Conservation (phyloP, 1,140 invertebrate species). For the Centruroides sculpturatus region DNA sequence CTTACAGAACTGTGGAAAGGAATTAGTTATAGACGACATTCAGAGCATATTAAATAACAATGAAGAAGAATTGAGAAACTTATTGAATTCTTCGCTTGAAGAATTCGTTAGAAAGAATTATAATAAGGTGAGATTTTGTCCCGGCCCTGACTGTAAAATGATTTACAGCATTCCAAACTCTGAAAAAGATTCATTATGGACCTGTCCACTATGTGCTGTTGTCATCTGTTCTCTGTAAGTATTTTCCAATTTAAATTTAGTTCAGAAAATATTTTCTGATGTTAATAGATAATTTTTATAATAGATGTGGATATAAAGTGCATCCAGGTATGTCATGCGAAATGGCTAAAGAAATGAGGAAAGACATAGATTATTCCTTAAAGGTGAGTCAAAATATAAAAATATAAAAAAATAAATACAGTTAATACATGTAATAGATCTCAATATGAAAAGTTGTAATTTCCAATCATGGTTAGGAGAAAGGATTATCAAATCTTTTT, state of each 20-base stretch:
- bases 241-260: neutral
- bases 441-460: too few relatives aligned
- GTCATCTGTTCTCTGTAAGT: conserved; percentile 10
- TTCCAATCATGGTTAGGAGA: too few relatives aligned
- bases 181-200: neutral
- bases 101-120: neutral
- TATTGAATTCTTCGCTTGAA: conserved; percentile 1
- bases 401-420: too few relatives aligned
- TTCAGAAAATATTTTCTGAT: neutral
- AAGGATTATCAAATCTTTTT: too few relatives aligned
- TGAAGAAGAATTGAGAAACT: neutral
- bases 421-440: too few relatives aligned
- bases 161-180: conserved; percentile 2
- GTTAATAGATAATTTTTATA: neutral
- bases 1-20: conserved; percentile 5
- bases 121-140: conserved; percentile 4
- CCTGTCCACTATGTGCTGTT: conserved; percentile 2
- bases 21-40: conserved; percentile 2
- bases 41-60: neutral
- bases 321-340: conserved; percentile 11
- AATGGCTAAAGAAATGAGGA: conserved; percentile 1
- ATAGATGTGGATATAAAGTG: neutral
- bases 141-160: conserved; percentile 12
- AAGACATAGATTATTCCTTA: conserved; percentile 5
- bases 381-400: conserved; percentile 1